Evolutionary conservation across 1,140 invertebrate species (phyloP).

Genomic region (Zelostemma sp.): DNA sequence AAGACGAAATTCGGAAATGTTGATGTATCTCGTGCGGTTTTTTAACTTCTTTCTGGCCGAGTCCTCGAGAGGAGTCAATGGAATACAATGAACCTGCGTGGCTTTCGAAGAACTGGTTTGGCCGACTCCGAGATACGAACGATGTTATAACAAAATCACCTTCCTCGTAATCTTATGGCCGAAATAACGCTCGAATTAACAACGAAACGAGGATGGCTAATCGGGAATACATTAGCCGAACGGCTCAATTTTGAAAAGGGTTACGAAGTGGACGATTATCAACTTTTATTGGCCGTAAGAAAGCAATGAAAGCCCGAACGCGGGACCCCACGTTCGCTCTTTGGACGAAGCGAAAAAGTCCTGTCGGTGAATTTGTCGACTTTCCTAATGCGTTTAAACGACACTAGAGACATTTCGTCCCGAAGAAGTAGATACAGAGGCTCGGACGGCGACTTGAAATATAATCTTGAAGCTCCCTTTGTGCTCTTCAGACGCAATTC

Average conservation of each 20-base stretch:
- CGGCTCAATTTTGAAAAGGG: background rate
- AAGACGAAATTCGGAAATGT: background rate
- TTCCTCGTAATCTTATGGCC: conserved; percentile 29
- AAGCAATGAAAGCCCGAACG: no score
- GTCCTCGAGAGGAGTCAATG: conserved; percentile 36
- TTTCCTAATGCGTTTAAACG: background rate
- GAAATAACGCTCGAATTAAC: conserved; percentile 10
- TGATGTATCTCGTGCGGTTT: background rate
- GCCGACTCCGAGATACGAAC: conserved; percentile 44
- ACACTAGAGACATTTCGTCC: background rate
- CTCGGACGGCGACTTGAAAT: conserved; percentile 1
- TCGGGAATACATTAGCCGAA: no score
- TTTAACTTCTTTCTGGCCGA: conserved; percentile 17
- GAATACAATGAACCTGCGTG: conserved; percentile 43
- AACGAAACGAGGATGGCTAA: conserved; percentile 2
- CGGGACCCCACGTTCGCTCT: no score
- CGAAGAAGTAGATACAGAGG: conserved; percentile 2
- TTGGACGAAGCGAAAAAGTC: no score
- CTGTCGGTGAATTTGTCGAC: no score
- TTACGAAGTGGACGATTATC: no score
- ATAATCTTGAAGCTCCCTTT: conserved; percentile 5
- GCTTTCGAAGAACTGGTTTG: conserved; percentile 52
- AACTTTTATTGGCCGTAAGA: no score
- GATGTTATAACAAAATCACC: conserved; percentile 42
- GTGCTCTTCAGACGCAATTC: conserved; percentile 9